Conservation (phyloP, 2,113 vertebrate genomes). For the Poecilia latipinna region DNA sequence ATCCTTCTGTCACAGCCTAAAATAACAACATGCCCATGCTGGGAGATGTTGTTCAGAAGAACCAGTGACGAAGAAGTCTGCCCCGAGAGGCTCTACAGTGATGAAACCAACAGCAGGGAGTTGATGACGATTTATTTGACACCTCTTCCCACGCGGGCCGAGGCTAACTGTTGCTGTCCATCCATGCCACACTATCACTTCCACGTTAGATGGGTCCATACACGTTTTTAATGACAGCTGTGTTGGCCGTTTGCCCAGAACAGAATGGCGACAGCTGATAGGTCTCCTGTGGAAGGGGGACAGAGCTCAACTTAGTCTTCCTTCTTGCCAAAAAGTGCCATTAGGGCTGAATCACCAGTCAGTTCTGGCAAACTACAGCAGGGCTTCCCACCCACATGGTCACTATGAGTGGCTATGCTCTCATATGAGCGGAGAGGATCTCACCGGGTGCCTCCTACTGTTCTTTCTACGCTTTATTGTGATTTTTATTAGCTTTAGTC, state of each 20-base stretch:
- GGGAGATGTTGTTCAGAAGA: slow-evolving; percentile 58
- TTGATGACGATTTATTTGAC: slow-evolving; percentile 58
- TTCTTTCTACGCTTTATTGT: slow-evolving; percentile 4
- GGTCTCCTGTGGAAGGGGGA: slow-evolving; percentile 3
- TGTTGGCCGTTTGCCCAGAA: slow-evolving; percentile 38
- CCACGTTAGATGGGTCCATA: slow-evolving; percentile 17
- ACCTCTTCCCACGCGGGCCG: slow-evolving; percentile 58
- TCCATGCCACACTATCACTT: slow-evolving; percentile 29
- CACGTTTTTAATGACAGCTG: slow-evolving; percentile 37
- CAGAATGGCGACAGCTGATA: slow-evolving; percentile 16
- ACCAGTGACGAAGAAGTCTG: slow-evolving; percentile 61
- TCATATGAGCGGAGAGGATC: slow-evolving; percentile 30
- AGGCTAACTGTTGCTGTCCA: slow-evolving; percentile 28
- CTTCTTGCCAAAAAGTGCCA: slow-evolving; percentile 34
- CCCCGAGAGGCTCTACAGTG: slow-evolving; percentile 44
- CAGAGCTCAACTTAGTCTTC: slow-evolving; percentile 34
- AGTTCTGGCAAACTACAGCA: slow-evolving; percentile 36
- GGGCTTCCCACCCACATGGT: slow-evolving; percentile 48
- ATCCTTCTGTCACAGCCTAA: slow-evolving; percentile 33
- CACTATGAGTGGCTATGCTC: slow-evolving; percentile 34
- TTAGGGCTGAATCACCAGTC: slow-evolving; percentile 57
- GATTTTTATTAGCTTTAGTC: slow-evolving; percentile 15
- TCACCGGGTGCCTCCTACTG: slow-evolving; percentile 42
- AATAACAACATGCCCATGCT: slow-evolving; percentile 66
- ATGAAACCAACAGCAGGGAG: slow-evolving; percentile 64